Base-by-base conservation (phyloP, 2,888 invertebrate species). In the Drosophila anceps region DNA sequence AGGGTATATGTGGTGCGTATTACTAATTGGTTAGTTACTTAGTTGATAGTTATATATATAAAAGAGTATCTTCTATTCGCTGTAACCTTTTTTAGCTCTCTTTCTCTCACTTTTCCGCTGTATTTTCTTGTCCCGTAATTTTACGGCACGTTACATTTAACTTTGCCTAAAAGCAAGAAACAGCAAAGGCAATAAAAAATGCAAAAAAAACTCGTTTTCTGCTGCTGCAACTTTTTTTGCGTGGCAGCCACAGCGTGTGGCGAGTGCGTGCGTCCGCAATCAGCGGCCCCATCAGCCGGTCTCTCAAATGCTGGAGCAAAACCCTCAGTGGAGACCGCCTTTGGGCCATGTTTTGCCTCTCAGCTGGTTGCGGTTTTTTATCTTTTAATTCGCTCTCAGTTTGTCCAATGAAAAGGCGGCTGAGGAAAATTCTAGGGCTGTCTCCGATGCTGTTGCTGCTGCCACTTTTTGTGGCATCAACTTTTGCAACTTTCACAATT, bases 401-500 rank as follows among this genome's bases (percentile, higher is more conserved):
- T 55, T 71, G 61, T 55, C 66, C 82, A 64, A 44, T 69, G 53
- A 57, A 58, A 24, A 24, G 53, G 63, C 70, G 44, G 51, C 41
- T 43, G 18, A 50, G 27, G 50, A 74, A 75, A 75, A 60, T 74
- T 71, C 75, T 79, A 78, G 71, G 75, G 71, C 64, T 71, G 67
- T 35, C 48, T 35, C 44, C 62, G 35, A n/a, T 24, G 57, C 41
- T 59, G 33, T 12, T 39, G 54, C 31, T 24, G 62, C 27, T 54
- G 54, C 59, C 41, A 48, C 59, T 41, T 48, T 43, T 59, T 73
- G 69, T 55, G 70, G 74, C 74, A 74, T 50, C 69, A 68, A 84
- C 88, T 84, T 87, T 81, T 77, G 51, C 69, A 87, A 87, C 88
- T 84, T 87, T 87, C 80, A 80, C 88, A 84, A 82, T 80, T 73